Base-by-base conservation (phyloP, 1,140 invertebrate species). In the Chironomus striatipennis region DNA sequence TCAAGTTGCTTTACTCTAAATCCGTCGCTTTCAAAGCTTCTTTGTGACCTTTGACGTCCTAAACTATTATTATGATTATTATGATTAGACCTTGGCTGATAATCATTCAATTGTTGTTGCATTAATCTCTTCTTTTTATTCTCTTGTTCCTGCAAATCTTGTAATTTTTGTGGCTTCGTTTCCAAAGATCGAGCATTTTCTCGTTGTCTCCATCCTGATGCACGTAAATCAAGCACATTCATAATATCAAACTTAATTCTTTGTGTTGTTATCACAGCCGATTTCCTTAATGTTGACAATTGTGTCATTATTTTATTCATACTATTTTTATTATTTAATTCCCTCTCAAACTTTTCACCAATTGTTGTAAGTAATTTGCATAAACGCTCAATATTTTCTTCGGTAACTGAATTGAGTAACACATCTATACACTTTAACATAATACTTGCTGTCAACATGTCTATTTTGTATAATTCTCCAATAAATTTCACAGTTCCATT, bases 371-470 rank as follows among this genome's bases (percentile, higher is more conserved):
- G 84, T 73, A 98, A 85, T 83, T 95, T 92, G 80, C 95, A 98
- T 1, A 98, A 85, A 81, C 95, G 97, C 83, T 98, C 96, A 5
- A 98, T 84, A 80, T 90, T 94, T 78, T 98, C 96, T 80, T 97
- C 95, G 77, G 96, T 93, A 76, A 83, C 83, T 0, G 79, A 79
- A 17, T 86, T 84, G 15, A 98, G 83, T 74, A 98, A 84, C 75
- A 90, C 88, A 64, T 87, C 85, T 77, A 97, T 90, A 83, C 96
- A 98, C 73, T 88, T 87, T 76, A 91, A 87, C 91, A 98, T 98
- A 77, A 98, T 98, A 77, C 90, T 91, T 0, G 88, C 86, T 0
- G 92, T 96, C 42, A 98, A 84, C 90, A 98, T 96, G 75, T 90
- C 88, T 77, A 95, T 87, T 83, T 97, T 98, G 80, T 92, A 98